Conservation (phyloP, 2,888 invertebrate genomes). For the Pammene fasciana region DNA sequence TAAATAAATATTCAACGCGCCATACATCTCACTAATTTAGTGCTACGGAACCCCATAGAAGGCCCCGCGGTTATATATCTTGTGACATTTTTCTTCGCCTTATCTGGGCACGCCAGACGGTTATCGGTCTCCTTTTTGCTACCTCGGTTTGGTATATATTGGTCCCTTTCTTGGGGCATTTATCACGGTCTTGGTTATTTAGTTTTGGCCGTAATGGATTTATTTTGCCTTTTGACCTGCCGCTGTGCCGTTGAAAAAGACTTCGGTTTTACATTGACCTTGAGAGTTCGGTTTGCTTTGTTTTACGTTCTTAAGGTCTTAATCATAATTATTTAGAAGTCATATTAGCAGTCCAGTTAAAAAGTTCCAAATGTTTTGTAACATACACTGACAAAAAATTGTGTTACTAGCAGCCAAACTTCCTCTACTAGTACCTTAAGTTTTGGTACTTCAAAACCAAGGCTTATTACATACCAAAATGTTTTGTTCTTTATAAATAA, state of each 20-base stretch:
- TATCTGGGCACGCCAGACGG: conserved; percentile 76
- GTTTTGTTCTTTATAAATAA: too few species aligned
- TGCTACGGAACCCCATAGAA: conserved; percentile 76
- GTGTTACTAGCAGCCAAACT: too few species aligned
- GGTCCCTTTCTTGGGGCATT: conserved; percentile 58
- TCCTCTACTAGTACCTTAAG: too few species aligned
- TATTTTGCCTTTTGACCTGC: conserved; percentile 78
- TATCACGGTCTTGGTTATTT: conserved; percentile 74
- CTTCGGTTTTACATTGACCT: conserved; percentile 14
- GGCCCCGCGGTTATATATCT: conserved; percentile 76
- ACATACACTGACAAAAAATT: too few species aligned
- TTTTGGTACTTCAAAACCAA: too few species aligned
- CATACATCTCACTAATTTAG: conserved; percentile 82
- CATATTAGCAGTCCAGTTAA: too few species aligned
- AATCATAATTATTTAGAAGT: too few species aligned
- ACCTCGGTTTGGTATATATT: conserved; percentile 42
- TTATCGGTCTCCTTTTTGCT: conserved; percentile 53
- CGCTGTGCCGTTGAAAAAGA: conserved; percentile 44
- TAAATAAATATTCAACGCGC: conserved; percentile 80
- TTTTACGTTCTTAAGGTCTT: neutral
- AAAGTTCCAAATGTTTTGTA: too few species aligned
- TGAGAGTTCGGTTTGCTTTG: conserved; percentile 38
- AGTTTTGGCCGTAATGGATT: conserved; percentile 79
- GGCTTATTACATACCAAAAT: too few species aligned
- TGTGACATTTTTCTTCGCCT: conserved; percentile 80